Conservation (phyloP, 2,888 invertebrate genomes). For the Leucophenga montana region DNA sequence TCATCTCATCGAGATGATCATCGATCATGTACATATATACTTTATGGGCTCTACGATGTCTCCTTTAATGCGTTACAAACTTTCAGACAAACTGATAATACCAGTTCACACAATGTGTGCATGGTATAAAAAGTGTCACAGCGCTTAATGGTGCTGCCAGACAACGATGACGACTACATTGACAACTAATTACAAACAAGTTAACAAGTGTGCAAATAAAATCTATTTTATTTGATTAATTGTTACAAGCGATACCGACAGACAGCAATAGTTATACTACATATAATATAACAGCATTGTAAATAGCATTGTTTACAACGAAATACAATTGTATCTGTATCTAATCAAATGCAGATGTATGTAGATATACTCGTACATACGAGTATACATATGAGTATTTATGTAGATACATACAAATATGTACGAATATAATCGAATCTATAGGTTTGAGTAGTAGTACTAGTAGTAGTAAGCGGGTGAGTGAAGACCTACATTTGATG, state of each 20-base stretch:
- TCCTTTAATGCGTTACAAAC: no score
- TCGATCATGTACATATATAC: no score
- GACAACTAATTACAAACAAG: slow-evolving; percentile 27
- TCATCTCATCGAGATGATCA: no score
- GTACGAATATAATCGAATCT: slow-evolving; percentile 23
- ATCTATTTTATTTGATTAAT: slow-evolving; percentile 51
- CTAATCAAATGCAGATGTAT: slow-evolving; percentile 46
- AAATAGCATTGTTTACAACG: slow-evolving; percentile 8
- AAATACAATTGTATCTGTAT: slow-evolving; percentile 44
- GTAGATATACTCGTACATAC: slow-evolving; percentile 43
- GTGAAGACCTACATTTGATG: no score
- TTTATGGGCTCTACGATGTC: no score
- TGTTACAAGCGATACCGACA: slow-evolving; percentile 41
- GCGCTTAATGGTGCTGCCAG: no score
- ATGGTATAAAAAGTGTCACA: no score
- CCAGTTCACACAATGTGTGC: no score
- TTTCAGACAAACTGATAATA: no score
- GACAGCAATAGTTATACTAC: slow-evolving; percentile 7
- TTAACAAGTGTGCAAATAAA: slow-evolving; percentile 39
- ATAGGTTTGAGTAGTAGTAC: neutral
- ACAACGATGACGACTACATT: neutral
- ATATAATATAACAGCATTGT: slow-evolving; percentile 26
- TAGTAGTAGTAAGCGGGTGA: slow-evolving; percentile 23
- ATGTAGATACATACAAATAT: no score
- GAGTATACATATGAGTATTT: no score